Conservation (phyloP, 2,113 vertebrate species). For the Ranitomeya imitator region DNA sequence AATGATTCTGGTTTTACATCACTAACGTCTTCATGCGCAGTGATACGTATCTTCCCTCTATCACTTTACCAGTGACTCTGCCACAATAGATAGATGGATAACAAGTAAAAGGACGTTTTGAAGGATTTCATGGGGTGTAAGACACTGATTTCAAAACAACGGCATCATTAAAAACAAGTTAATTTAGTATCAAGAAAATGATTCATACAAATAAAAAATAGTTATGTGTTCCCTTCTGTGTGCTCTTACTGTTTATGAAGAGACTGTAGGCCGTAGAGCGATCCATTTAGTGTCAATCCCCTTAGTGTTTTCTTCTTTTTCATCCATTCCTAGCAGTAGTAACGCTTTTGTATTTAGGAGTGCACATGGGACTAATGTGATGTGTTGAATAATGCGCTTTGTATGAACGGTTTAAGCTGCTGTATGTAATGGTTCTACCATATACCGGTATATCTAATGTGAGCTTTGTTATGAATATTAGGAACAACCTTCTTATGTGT, state of each 20-base stretch:
- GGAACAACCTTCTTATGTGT: neutral
- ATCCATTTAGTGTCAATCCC: conserved; percentile 3
- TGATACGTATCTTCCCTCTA: no score
- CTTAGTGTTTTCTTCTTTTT: conserved; percentile 6
- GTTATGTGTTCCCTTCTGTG: neutral
- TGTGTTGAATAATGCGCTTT: neutral
- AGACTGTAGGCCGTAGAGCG: neutral
- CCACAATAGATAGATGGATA: no score
- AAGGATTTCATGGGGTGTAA: neutral
- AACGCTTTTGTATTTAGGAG: neutral
- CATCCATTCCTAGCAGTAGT: neutral
- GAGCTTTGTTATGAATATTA: neutral
- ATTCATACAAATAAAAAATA: neutral
- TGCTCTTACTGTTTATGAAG: neutral
- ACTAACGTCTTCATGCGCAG: no score
- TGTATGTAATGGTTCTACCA: neutral
- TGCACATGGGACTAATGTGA: neutral
- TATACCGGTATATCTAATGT: neutral
- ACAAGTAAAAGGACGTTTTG: no score
- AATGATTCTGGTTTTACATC: no score
- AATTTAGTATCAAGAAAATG: neutral
- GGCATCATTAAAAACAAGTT: neutral
- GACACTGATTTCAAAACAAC: neutral
- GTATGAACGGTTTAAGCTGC: neutral
- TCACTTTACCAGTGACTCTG: no score